These are phyloP conservation scores for Cossypha niveicapilla DNA, from an alignment of 2,797 vertebrate genomes.

Conservation along the genomic window DNA sequence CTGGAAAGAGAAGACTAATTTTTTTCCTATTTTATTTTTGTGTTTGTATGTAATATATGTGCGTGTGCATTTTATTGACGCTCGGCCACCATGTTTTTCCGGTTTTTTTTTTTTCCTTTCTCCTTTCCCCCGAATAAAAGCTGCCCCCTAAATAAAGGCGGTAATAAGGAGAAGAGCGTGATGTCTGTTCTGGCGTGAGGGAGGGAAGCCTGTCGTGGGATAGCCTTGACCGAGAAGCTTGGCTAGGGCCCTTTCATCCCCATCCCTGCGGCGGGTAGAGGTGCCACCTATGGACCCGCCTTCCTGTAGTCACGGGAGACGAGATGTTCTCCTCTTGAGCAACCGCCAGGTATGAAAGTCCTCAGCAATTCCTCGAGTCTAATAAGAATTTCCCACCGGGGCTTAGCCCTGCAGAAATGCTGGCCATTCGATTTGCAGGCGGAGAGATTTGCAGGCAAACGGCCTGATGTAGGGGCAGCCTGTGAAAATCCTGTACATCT, in stretches of 20 bases:
- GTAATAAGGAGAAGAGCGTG: not conserved
- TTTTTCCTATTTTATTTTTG: conserved; percentile 67
- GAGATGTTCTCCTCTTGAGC: not conserved
- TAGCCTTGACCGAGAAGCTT: not conserved
- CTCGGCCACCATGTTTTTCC: conserved; percentile 76
- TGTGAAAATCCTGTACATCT: not conserved
- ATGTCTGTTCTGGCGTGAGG: not conserved
- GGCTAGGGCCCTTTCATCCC: not conserved
- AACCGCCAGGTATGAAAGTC: not conserved
- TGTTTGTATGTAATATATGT: conserved; percentile 63
- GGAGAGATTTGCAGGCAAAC: not conserved
- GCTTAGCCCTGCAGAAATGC: not conserved
- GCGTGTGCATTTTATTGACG: conserved; percentile 70
- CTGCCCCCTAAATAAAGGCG: conserved; percentile 27
- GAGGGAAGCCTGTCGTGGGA: not conserved
- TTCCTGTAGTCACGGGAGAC: not conserved
- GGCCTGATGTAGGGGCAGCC: not conserved
- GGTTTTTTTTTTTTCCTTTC: not conserved
- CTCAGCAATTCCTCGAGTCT: not conserved
- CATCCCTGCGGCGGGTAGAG: not conserved
- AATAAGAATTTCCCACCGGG: not conserved
- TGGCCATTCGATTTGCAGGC: not conserved
- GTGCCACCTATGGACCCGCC: not conserved
- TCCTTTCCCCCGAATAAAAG: conserved; percentile 74
- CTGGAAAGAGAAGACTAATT: conserved; percentile 61